phyloP scores from a whole-genome alignment of 1,140 invertebrate species.

The Dendroctonus valens region DNA sequence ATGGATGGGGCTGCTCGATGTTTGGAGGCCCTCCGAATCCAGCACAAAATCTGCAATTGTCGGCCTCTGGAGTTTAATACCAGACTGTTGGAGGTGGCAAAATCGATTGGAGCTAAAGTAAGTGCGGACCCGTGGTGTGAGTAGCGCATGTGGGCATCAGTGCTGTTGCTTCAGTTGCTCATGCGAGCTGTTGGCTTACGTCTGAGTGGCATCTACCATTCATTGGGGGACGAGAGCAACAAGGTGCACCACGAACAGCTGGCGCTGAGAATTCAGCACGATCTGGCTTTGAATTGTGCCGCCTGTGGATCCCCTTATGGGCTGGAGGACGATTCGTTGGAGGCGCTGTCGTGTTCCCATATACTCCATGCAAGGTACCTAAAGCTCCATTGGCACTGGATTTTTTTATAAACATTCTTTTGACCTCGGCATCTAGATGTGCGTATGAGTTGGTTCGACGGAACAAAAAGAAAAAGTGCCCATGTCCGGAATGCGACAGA shows the following conservation, averaged over 20 bases:
- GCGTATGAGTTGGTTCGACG: slow-evolving; percentile 68
- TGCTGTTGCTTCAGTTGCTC: slow-evolving; percentile 59
- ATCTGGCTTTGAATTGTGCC: slow-evolving; percentile 72
- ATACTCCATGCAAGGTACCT: slow-evolving; percentile 78
- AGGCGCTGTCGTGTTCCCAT: slow-evolving; percentile 79
- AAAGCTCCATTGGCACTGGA: background rate
- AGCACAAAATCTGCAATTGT: slow-evolving; percentile 82
- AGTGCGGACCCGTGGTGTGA: background rate
- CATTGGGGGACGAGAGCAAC: slow-evolving; percentile 77
- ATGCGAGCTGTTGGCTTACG: slow-evolving; percentile 73
- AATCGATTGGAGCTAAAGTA: slow-evolving; percentile 77
- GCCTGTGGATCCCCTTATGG: slow-evolving; percentile 74
- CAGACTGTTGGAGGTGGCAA: slow-evolving; percentile 73
- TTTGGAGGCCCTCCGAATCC: slow-evolving; percentile 70
- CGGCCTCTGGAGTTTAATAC: slow-evolving; percentile 76
- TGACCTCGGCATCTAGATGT: slow-evolving; percentile 56
- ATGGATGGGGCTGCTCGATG: slow-evolving; percentile 82
- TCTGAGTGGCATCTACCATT: slow-evolving; percentile 73
- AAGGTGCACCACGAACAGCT: slow-evolving; percentile 69
- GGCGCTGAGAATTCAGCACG: slow-evolving; percentile 67
- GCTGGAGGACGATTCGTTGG: slow-evolving; percentile 68
- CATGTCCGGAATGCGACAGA: slow-evolving; percentile 49
- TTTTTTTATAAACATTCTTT: slow-evolving; percentile 1
- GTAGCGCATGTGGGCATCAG: background rate
- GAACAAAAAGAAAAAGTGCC: slow-evolving; percentile 59